These are phyloP conservation scores for Formicarius rufipectus DNA, from an alignment of 2,113 vertebrate genomes.

Conservation along the genomic window DNA sequence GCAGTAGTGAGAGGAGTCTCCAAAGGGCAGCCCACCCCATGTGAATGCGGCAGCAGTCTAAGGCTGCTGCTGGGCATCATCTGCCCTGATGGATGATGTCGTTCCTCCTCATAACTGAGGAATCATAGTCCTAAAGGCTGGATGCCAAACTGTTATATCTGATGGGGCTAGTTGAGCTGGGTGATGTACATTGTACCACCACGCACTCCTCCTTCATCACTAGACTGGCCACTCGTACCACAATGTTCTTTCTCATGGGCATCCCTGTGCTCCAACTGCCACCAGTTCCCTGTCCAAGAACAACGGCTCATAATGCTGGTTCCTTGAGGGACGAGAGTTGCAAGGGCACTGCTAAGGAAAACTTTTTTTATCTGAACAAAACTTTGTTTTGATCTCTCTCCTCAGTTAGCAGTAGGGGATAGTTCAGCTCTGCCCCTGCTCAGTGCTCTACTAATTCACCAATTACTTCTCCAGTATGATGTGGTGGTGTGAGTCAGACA, in stretches of 20 bases:
- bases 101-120: neutral
- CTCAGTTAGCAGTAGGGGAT: neutral
- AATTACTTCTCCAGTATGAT: neutral
- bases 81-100: neutral
- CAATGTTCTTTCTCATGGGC: neutral
- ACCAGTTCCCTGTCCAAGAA: neutral
- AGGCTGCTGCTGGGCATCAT: neutral
- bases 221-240: neutral
- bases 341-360: neutral
- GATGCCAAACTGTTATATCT: neutral
- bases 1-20: neutral
- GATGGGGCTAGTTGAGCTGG: neutral
- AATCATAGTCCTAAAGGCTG: neutral
- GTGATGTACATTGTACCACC: neutral
- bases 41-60: neutral
- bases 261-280: neutral
- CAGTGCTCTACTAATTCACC: neutral
- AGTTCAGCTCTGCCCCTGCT: neutral
- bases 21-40: neutral
- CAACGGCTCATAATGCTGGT: accelerated
- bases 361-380: neutral
- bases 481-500: neutral
- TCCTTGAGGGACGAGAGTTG: neutral
- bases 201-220: neutral
- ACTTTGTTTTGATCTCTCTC: too few relatives aligned